Base-by-base conservation (phyloP, 2,888 invertebrate species). In the Epistrophella euchroma region DNA sequence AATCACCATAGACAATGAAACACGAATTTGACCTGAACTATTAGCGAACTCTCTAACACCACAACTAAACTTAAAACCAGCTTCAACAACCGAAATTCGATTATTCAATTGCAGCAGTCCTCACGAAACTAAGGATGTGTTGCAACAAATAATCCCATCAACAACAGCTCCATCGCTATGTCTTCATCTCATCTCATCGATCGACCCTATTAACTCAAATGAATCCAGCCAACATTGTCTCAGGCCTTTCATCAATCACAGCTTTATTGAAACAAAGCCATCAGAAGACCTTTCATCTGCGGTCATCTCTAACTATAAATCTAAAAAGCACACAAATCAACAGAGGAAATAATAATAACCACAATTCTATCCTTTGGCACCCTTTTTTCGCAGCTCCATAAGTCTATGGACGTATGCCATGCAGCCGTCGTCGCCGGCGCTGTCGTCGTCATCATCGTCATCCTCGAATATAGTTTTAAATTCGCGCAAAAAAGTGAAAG, bases 141-240 rank as follows among this genome's bases (percentile, higher is more conserved):
- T 56, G 64, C 74, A 64, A 58, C 76, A 82, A 82, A 81, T 77
- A 77, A 74, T 77, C 62, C 81, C 81, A 86, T 81, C 86, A 81
- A 58, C 73, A 40, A 19, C 70, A n/a, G 47, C 72, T 74, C 58
- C 76, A 76, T 66, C 75, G 37, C 55, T 17, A 45, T 76, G 43
- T 32, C 78, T 68, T 66, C 83, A 64, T 56, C 79, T 60, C 82
- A 47, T 56, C 58, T 56, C 77, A 81, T 77, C 71, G 86, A 82
- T 74, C 71, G 86, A 82, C 82, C 74, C 86, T 86, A 82, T 82
- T 86, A 86, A 77, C 77, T 86, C 77, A 81, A 86, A 86, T 73
- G 76, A 58, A 77, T 86, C 73, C 58, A 81, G 68, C 43, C 17
- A 47, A 73, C 71, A 81, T 81, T 86, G 81, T 77, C 56, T 80